phyloP scores from a whole-genome alignment of 2,888 invertebrate genomes.

The Acrocera orbiculus region DNA sequence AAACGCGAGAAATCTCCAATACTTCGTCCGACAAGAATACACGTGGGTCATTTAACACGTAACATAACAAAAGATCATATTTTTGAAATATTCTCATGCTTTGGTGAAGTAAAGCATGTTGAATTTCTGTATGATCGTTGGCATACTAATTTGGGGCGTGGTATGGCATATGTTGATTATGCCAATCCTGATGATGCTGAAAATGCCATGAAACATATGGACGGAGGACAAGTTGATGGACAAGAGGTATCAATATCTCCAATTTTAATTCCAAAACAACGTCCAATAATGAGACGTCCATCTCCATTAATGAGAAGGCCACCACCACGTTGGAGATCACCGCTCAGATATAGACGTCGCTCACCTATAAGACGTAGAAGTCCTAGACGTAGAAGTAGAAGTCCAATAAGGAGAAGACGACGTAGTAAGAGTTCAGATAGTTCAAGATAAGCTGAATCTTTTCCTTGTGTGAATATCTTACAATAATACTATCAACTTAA shows the following conservation, averaged over 20 bases:
- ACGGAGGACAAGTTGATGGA: slow-evolving; percentile 94
- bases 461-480: too few species aligned
- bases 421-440: slow-evolving; percentile 31
- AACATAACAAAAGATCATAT: slow-evolving; percentile 87
- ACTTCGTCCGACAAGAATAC: slow-evolving; percentile 82
- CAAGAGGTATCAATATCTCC: slow-evolving; percentile 91
- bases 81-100: slow-evolving; percentile 77
- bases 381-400: slow-evolving; percentile 27
- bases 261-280: slow-evolving; percentile 57
- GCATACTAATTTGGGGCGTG: slow-evolving; percentile 76
- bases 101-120: slow-evolving; percentile 69
- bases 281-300: slow-evolving; percentile 23
- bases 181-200: slow-evolving; percentile 88
- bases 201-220: slow-evolving; percentile 98
- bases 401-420: slow-evolving; percentile 28
- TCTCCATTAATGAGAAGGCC: slow-evolving; percentile 27
- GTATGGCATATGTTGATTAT: slow-evolving; percentile 92
- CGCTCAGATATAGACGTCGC: slow-evolving; percentile 24
- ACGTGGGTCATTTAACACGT: slow-evolving; percentile 78
- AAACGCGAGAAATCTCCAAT: slow-evolving; percentile 72
- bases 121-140: slow-evolving; percentile 80
- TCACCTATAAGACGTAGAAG: slow-evolving; percentile 23
- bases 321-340: slow-evolving; percentile 29
- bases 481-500: too few species aligned
- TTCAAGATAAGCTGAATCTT: slow-evolving; percentile 17